These are phyloP conservation scores for Corapipo altera DNA, from an alignment of 2,113 vertebrate genomes.

Conservation along the genomic window DNA sequence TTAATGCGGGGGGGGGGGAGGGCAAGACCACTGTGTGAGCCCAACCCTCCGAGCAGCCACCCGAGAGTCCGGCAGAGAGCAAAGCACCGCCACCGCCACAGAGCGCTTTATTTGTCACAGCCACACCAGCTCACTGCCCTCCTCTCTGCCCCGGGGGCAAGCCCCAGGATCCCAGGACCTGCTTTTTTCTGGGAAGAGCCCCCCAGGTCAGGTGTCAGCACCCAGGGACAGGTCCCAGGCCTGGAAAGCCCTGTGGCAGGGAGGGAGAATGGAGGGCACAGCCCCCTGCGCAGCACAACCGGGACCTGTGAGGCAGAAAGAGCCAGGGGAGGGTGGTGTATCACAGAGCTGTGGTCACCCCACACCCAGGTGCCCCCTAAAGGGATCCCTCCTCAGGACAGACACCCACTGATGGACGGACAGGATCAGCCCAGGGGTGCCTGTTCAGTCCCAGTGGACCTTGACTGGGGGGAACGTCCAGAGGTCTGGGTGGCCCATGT, in stretches of 20 bases:
- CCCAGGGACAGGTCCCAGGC: not conserved
- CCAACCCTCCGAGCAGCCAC: not conserved
- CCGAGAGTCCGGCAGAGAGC: not conserved
- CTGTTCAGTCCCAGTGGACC: conserved; percentile 81
- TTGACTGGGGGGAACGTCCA: conserved; percentile 85
- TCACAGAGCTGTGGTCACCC: not conserved
- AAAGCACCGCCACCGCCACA: not conserved
- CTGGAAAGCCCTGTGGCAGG: rapidly evolving
- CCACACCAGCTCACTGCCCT: not conserved
- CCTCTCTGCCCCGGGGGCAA: rapidly evolving
- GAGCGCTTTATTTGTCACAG: conserved; percentile 7
- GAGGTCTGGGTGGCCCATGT: conserved; percentile 92
- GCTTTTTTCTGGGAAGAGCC: not conserved
- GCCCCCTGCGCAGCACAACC: not conserved
- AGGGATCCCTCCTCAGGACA: not conserved
- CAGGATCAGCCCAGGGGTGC: rapidly evolving
- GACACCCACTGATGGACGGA: rapidly evolving
- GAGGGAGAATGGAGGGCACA: not conserved
- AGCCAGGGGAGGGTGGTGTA: not conserved
- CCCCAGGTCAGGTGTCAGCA: not conserved
- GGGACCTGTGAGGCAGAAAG: not conserved
- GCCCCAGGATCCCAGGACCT: not conserved
- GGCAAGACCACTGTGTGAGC: rapidly evolving
- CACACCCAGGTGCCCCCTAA: not conserved
- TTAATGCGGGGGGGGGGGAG: not conserved